Conservation (phyloP, 2,113 vertebrate species). For the Stercorarius parasiticus region DNA sequence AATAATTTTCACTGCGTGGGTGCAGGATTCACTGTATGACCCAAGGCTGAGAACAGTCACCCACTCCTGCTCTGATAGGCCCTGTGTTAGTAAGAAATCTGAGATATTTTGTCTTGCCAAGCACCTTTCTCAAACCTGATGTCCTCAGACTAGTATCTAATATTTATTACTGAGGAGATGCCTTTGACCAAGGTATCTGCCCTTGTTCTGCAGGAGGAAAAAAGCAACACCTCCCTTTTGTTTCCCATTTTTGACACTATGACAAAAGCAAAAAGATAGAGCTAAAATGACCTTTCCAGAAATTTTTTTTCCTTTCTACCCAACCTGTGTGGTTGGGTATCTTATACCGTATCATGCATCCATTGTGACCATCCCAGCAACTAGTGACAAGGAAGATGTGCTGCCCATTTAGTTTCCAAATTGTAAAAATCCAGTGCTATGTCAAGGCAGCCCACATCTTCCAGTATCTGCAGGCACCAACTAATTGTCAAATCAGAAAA, state of each 20-base stretch:
- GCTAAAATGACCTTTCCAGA: background rate
- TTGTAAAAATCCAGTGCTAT: background rate
- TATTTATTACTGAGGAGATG: background rate
- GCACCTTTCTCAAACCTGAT: background rate
- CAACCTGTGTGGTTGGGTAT: too few species aligned
- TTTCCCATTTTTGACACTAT: background rate
- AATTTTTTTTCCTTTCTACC: background rate
- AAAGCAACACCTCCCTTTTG: background rate
- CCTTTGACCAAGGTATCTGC: background rate
- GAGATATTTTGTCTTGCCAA: background rate
- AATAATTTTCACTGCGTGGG: background rate
- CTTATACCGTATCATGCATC: background rate
- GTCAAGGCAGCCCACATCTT: background rate
- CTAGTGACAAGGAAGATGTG: background rate
- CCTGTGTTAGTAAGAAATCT: background rate
- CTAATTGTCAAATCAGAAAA: background rate
- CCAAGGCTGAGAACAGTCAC: background rate
- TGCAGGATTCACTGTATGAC: background rate
- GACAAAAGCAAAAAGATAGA: background rate
- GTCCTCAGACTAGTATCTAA: background rate
- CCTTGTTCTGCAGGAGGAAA: background rate
- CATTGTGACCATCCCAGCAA: background rate
- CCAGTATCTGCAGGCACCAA: background rate
- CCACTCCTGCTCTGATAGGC: background rate
- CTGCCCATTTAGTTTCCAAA: background rate